Evolutionary conservation across 2,888 invertebrate species (phyloP), one percentile per base, ranked within the genome.

Genomic region (Escarpia spicata): DNA sequence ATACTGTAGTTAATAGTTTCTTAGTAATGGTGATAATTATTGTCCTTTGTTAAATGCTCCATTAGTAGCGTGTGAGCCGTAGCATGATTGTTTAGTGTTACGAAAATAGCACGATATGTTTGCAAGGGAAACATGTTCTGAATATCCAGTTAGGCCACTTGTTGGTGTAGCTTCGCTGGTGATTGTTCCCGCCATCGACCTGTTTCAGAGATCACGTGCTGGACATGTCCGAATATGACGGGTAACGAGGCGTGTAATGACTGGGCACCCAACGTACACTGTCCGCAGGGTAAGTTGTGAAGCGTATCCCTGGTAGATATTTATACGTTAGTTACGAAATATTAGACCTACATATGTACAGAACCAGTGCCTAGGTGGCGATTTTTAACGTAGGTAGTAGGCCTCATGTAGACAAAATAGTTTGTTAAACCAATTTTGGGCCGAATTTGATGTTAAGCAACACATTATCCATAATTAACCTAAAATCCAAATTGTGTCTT

Each of bases 211-310:
- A 91, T 95, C 37, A 95, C 94, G 43, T 95, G 95, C 58, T 95
- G 94, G 94, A 95, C 94, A 31, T 95, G 95, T 91, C 94, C 94
- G 12, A 92, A 93, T 75, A 94, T 93, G 93, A 92, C 92, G 4
- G 93, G 93, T 93, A 95, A 95, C 93, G 93, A 93, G 43, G 94
- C 93, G 31, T 95, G 95, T 93, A 95, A 95, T 93, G 93, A 93
- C 92, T 95, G 95, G 95, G 95, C 95, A 0, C 95, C 95, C 0
- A 94, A 95, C 60, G 93, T 93, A 43, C 92, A 90, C 58, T 95
- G 95, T 93, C 93, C 94, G 10, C 91, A 19, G n/a, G 60, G 75
- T 75, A 75, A 75, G 75, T 75, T 75, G 26, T 75, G 19, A 26
- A 4, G 19, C 15, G 15, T 12, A 60, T 15, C 8, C 45, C 6